Evolutionary conservation across 2,888 invertebrate genomes (phyloP), one percentile per base, ranked within the genome.

Genomic region (Cheilosia vernalis): DNA sequence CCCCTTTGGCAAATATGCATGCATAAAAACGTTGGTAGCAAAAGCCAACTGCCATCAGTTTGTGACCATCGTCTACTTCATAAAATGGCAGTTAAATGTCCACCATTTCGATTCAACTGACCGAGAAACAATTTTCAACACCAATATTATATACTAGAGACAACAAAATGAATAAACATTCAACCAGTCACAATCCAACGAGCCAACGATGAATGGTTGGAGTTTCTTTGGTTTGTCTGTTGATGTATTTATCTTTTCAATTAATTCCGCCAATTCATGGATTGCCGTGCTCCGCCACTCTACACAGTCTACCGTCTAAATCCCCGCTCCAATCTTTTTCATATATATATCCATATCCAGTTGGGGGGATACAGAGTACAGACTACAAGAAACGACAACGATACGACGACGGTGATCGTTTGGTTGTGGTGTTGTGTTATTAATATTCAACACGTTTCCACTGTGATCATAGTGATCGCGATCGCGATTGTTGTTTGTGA

Each of bases 191-290:
- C 70, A 79, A 84, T 80, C 84, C 79, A 56, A 55, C 67, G 66
- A 70, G 74, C 53, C 44, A 53, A 63, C 84, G 84, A 80, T 84
- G 84, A 84, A 84, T 84, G 84, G 84, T 79, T 74, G 17, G 42
- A n/a, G 44, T 74, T 76, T 27, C 51, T 83, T 67, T 33, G 42
- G 53, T 63, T 83, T 67, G 79, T 67, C 67, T 73, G 79, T 74
- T 84, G 83, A 84, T 85, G 85, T 85, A 77, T 85, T 85, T 85
- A 85, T 81, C 85, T 81, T 81, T 85, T 85, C 85, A 85, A 85
- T 85, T 85, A 85, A 85, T 85, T 85, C 85, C 67, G 76, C 81
- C 85, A 85, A 85, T 85, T 85, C 76, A 67, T 76, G 67, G 37
- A 37, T 37, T 37, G 66, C 51, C 51, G 21, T 51, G 21, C 51